These are phyloP conservation scores for Spisula solida DNA, from an alignment of 2,888 invertebrate species.

Conservation along the genomic window DNA sequence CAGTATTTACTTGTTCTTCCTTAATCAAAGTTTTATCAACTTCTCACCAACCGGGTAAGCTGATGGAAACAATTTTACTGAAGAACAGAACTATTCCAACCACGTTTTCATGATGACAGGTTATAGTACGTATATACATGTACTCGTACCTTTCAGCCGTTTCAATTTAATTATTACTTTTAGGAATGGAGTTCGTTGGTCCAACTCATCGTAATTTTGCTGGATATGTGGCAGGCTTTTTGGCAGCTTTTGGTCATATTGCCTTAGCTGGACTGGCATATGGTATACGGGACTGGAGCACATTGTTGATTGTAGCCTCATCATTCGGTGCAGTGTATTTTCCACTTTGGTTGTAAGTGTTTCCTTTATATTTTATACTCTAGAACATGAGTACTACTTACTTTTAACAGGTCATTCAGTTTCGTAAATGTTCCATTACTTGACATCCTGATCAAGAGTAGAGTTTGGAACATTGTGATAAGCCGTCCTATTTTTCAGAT, in stretches of 20 bases:
- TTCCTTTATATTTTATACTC: neutral
- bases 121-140: too few relatives aligned
- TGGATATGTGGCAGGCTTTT: conserved; percentile 85
- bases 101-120: too few relatives aligned
- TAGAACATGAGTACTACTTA: neutral
- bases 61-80: too few relatives aligned
- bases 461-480: too few relatives aligned
- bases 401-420: too few relatives aligned
- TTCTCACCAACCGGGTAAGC: too few relatives aligned
- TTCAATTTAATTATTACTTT: neutral
- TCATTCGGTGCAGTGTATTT: conserved; percentile 68
- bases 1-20: too few relatives aligned
- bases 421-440: neutral
- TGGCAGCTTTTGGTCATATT: conserved; percentile 86
- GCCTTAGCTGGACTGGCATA: conserved; percentile 80
- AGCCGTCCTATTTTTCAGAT: too few relatives aligned
- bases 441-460: too few relatives aligned
- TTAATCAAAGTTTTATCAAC: too few relatives aligned
- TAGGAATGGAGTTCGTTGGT: conserved; percentile 87
- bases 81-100: too few relatives aligned
- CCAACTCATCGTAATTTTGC: conserved; percentile 86
- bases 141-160: too few relatives aligned
- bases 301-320: conserved; percentile 75
- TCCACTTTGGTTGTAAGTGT: conserved; percentile 74
- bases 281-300: conserved; percentile 80